Percentiles rank a stretch among this genome's conserved stretches.
Evolutionary conservation across 2,888 invertebrate species (phyloP).

Genomic region (Melipona bicolor): DNA sequence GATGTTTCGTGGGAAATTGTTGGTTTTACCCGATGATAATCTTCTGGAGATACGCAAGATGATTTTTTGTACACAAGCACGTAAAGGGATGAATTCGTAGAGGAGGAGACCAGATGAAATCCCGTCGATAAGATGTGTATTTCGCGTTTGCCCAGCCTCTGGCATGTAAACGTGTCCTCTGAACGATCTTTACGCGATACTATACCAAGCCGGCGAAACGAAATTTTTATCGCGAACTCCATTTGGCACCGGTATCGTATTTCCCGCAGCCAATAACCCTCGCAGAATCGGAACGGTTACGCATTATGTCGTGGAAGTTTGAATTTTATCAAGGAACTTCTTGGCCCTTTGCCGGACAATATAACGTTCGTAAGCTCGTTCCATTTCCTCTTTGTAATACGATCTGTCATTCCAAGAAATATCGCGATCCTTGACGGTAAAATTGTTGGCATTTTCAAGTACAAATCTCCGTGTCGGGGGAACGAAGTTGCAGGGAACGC

Average conservation of each 20-base stretch:
- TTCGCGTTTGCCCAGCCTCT: conserved; percentile 12
- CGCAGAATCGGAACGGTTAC: conserved; percentile 38
- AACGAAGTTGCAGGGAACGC: no score
- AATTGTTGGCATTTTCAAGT: no score
- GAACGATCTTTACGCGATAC: conserved; percentile 37
- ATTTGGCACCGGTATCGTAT: conserved; percentile 60
- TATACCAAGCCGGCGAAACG: conserved; percentile 43
- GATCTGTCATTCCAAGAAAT: background rate
- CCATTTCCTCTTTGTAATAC: background rate
- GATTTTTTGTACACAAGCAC: background rate
- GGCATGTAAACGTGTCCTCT: conserved; percentile 26
- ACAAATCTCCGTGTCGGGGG: no score
- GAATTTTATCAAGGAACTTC: conserved; percentile 55
- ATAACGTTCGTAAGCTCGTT: conserved; percentile 34
- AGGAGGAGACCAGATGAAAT: conserved; percentile 16
- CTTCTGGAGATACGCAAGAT: background rate
- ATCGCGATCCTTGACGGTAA: background rate
- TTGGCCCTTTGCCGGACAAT: conserved; percentile 54
- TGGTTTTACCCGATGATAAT: background rate
- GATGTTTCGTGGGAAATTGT: background rate
- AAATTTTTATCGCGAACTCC: conserved; percentile 59
- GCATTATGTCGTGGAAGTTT: conserved; percentile 46
- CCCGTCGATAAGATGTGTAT: conserved; percentile 23
- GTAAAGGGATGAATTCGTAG: background rate
- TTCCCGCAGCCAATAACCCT: conserved; percentile 56